Base-by-base conservation (phyloP, 2,113 vertebrate genomes). In the Apodemus sylvaticus region DNA sequence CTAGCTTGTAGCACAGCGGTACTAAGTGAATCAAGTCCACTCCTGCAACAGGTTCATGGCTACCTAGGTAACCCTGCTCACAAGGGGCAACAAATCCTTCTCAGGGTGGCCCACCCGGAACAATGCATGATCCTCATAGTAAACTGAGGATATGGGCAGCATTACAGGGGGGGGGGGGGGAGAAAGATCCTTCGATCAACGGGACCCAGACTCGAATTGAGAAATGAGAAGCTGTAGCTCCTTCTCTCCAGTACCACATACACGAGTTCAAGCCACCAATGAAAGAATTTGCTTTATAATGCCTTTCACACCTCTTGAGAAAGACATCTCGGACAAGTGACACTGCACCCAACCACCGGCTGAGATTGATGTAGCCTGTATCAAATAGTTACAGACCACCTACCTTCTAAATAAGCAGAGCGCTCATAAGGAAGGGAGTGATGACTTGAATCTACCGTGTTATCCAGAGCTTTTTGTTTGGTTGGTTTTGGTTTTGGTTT, bases 271-370 rank as follows among this genome's bases (percentile, higher is more conserved):
- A 71, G 82, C 76, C 68, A 42, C 64, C 29, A 95, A 90, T 78
- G 62, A 86, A 96, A 79, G 91, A 71, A 93, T 94, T 96, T 97
- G 83, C 62, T 96, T 77, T 96, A 79, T 86, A 60, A 42, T 78
- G 70, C 64, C 51, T 53, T 22, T 62, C 68, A 82, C 77, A 68
- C 58, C 73, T 95, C 87, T 83, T 20, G 3, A 96, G 90, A 94
- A 97, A 95, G 71, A 55, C 74, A 86, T 60, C 81, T 42, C 64
- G 45, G 58, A 81, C 66, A 92, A 82, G 83, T 58, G 71, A 71
- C 70, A 77, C 88, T 85, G 86, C 51, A 3, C 51, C 66, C 73
- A 91, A 82, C 19, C 42, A 26, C 78, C 39, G 39, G 26, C 82
- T 39, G 39, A 93, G 86, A 58, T 83, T 83, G 70, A 64, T 62